These are phyloP conservation scores for Passerculus sandwichensis DNA, from an alignment of 2,797 vertebrate genomes.

Conservation along the genomic window DNA sequence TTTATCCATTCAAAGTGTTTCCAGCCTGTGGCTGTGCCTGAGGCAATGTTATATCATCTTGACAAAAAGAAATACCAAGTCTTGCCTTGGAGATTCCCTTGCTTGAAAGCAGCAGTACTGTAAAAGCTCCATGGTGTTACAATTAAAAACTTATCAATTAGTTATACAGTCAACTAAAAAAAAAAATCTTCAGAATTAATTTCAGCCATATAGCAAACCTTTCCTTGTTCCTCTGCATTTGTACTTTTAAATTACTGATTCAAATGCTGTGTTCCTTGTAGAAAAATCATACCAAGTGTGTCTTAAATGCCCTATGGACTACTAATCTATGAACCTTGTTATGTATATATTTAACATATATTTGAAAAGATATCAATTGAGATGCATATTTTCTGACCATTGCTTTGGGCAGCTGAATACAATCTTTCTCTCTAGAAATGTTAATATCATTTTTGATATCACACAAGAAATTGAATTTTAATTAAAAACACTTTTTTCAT, in stretches of 20 bases:
- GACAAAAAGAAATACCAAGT: slow-evolving; percentile 66
- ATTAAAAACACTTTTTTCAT: slow-evolving; percentile 23
- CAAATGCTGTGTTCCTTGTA: slow-evolving; percentile 15
- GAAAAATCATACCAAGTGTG: neutral
- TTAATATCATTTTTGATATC: slow-evolving; percentile 51
- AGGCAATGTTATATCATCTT: slow-evolving; percentile 73
- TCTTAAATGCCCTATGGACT: neutral
- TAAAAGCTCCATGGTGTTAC: slow-evolving; percentile 40
- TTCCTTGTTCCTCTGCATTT: neutral
- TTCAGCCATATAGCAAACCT: neutral
- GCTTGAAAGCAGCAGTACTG: slow-evolving; percentile 35
- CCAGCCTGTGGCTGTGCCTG: slow-evolving; percentile 65
- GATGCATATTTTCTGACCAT: slow-evolving; percentile 37
- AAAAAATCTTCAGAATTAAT: slow-evolving; percentile 12
- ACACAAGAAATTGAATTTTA: slow-evolving; percentile 45
- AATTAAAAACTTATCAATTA: slow-evolving; percentile 74
- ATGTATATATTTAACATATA: neutral
- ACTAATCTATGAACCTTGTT: neutral
- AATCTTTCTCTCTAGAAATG: slow-evolving; percentile 21
- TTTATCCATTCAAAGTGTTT: slow-evolving; percentile 66
- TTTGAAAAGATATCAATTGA: slow-evolving; percentile 23
- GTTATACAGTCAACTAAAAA: slow-evolving; percentile 20
- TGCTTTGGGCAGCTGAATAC: neutral
- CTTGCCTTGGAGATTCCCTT: slow-evolving; percentile 58
- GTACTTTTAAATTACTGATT: neutral